Percentiles rank a stretch among this genome's conserved stretches.
Evolutionary conservation across 2,888 invertebrate genomes (phyloP).

Genomic region (Plagiodera versicolora): DNA sequence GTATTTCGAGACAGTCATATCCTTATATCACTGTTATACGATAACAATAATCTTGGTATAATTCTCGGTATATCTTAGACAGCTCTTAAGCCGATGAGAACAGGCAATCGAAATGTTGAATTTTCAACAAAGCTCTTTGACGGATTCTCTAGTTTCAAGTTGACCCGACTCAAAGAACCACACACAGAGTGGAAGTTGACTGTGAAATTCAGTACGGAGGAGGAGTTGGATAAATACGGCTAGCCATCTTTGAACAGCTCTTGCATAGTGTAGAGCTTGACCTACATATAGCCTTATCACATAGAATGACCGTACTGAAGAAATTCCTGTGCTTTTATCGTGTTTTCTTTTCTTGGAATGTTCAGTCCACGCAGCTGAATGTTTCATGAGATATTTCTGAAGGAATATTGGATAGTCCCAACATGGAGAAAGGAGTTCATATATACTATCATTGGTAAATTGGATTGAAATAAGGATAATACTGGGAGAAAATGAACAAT

Average conservation of each 20-base stretch:
- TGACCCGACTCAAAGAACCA: constrained; percentile 22
- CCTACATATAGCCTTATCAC: not conserved
- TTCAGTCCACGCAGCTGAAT: not conserved
- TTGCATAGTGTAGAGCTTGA: not conserved
- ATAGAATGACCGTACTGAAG: not conserved
- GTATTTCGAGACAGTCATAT: too few species aligned
- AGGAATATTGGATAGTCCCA: not conserved
- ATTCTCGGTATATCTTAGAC: not conserved
- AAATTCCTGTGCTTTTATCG: not conserved
- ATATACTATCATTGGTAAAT: too few species aligned
- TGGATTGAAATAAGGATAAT: not conserved
- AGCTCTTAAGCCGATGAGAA: constrained; percentile 10
- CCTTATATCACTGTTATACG: not conserved
- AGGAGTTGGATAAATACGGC: constrained; percentile 17
- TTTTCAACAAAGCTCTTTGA: constrained; percentile 20
- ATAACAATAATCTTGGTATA: not conserved
- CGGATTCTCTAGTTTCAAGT: constrained; percentile 19
- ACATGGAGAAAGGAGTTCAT: not conserved
- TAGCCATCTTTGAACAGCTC: not conserved
- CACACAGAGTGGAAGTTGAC: constrained; percentile 18
- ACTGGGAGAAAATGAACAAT: too few species aligned
- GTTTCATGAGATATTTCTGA: not conserved
- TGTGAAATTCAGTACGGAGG: constrained; percentile 14
- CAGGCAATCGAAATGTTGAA: constrained; percentile 21
- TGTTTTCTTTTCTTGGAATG: not conserved